Evolutionary conservation across 2,113 vertebrate genomes (phyloP).

Genomic region (Nycticorax nycticorax): DNA sequence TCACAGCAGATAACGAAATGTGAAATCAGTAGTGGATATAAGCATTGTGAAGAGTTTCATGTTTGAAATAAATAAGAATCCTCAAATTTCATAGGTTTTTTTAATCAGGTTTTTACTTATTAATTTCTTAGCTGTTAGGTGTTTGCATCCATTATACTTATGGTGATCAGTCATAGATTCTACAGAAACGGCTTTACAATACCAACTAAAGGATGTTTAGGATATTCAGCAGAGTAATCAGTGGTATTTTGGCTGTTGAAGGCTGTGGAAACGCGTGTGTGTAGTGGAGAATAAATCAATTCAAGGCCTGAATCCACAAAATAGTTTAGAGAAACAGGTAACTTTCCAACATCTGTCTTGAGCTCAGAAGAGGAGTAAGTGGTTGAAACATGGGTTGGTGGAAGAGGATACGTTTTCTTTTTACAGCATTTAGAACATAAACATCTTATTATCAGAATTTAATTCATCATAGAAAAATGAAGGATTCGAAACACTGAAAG

Average conservation of each 20-base stretch:
- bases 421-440: background rate
- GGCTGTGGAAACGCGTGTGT: background rate
- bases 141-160: background rate
- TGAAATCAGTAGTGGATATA: background rate
- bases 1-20: background rate
- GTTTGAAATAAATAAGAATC: background rate
- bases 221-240: background rate
- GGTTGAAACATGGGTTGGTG: background rate
- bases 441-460: background rate
- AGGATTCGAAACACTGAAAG: background rate
- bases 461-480: background rate
- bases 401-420: background rate
- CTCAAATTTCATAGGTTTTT: background rate
- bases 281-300: background rate
- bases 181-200: background rate
- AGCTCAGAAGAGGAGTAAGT: background rate
- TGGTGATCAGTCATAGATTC: background rate
- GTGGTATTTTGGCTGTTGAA: background rate
- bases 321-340: background rate
- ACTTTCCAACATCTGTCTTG: background rate
- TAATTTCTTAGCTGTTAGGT: background rate
- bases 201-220: background rate
- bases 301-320: background rate
- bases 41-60: background rate
- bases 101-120: background rate